Evolutionary conservation across 2,888 invertebrate species (phyloP), one percentile per base, ranked within the genome.

Genomic region (Gerosis bhagava): DNA sequence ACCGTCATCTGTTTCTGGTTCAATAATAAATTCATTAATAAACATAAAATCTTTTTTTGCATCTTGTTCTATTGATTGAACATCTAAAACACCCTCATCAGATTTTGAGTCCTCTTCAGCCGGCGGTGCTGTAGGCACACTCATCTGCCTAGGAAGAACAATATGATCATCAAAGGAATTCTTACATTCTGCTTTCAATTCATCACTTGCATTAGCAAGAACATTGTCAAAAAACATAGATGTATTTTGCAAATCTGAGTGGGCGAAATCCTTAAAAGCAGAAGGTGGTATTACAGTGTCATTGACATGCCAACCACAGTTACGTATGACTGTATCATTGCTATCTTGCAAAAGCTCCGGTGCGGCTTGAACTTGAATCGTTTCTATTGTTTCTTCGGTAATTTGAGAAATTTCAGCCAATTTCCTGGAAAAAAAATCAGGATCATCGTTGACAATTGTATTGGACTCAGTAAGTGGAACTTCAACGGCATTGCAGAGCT

Each of bases 1-100:
- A 57, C 81, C 80, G 41, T 84, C 83, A 45, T 83, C 83, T 1
- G 77, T 77, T 53, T 76, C 80, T 1, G 86, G 84, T 56, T 88
- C 84, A 19, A 84, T 79, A 0, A 81, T 66, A 44, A 71, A 83
- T 50, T 84, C 83, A 52, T 84, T 84, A 50, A 72, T 80, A 7
- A 82, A 53, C 5, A 84, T 81, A 52, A 83, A 88, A 41, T 86
- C 84, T 51, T 79, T 75, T 42, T 77, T 86, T 11, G 88, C 88
- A 31, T 88, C 88, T 59, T 76, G 77, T 58, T 88, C 88, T 54
- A 88, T 88, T 3, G 77, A 83, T 36, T 74, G 73, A 4, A 87
- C 87, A 28, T 88, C 88, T 50, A 86, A 57, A 11, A 83, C 78
- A 22, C 74, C 73, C 66, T 75, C 81, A 45, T 84, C 84, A 2